These are phyloP conservation scores for Melanostoma mellinum DNA, from an alignment of 2,888 invertebrate genomes.

Conservation along the genomic window DNA sequence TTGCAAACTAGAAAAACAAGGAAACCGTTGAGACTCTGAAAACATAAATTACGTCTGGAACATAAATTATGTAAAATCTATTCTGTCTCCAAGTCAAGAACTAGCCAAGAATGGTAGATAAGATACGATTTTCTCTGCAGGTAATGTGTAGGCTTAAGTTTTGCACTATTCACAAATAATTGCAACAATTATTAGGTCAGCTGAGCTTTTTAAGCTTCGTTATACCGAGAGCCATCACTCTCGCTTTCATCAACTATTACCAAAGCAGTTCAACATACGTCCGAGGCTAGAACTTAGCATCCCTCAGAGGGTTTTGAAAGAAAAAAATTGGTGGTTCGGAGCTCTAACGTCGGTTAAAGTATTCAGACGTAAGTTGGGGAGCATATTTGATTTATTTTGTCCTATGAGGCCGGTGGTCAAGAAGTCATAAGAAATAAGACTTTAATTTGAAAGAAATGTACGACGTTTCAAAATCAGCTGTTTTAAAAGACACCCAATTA, in stretches of 20 bases:
- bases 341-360: not conserved
- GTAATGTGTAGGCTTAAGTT: not conserved
- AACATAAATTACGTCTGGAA: not conserved
- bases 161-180: not conserved
- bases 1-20: conserved; percentile 1
- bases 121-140: not conserved
- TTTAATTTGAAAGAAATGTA: conserved; percentile 32
- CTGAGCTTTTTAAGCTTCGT: conserved; percentile 14
- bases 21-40: conserved; percentile 13
- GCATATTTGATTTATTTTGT: not conserved
- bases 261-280: not conserved
- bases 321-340: conserved; percentile 11
- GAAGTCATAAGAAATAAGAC: not conserved
- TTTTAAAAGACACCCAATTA: conserved; percentile 4
- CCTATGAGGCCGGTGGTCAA: not conserved
- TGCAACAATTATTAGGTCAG: not conserved
- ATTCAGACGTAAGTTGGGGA: not conserved
- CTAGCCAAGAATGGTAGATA: not conserved
- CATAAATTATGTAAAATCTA: conserved; percentile 9
- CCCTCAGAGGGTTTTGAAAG: conserved; percentile 9
- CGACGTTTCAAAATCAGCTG: not conserved
- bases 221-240: not conserved
- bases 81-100: conserved; percentile 1
- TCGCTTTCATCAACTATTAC: conserved; percentile 18
- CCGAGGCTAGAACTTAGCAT: conserved; percentile 4